Evolutionary conservation across 2,113 vertebrate genomes (phyloP).

Genomic region (Rhineura floridana): DNA sequence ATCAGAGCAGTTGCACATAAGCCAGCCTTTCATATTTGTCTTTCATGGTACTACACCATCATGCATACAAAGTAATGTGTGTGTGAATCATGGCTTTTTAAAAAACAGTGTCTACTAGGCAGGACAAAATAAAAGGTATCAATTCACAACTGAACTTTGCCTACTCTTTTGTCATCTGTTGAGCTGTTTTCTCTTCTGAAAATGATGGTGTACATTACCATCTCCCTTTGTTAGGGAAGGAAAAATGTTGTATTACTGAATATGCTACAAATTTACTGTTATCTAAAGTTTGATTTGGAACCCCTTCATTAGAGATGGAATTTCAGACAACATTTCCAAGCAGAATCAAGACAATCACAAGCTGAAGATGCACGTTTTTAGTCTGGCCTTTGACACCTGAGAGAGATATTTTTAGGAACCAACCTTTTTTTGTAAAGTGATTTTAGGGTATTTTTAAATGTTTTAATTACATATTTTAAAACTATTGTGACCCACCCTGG

Average conservation of each 20-base stretch:
- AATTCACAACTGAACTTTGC: neutral
- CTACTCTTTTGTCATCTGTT: neutral
- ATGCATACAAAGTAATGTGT: neutral
- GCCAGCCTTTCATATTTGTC: neutral
- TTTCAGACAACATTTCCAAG: neutral
- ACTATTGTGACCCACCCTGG: too few relatives aligned
- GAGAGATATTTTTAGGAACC: too few relatives aligned
- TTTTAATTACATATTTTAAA: too few relatives aligned
- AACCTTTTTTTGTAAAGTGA: too few relatives aligned
- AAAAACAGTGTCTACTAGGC: neutral
- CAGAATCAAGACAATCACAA: too few relatives aligned
- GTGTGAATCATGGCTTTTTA: neutral
- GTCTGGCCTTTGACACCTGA: too few relatives aligned
- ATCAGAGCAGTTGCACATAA: neutral
- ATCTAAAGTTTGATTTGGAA: neutral
- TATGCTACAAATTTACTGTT: neutral
- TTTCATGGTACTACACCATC: neutral
- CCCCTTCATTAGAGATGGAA: neutral
- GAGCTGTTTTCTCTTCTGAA: neutral
- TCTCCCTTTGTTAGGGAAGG: neutral
- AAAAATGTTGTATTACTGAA: neutral
- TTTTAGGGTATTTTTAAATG: too few relatives aligned
- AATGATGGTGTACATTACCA: neutral
- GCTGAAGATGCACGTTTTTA: too few relatives aligned
- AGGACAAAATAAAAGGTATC: neutral